Conservation (phyloP, 2,113 vertebrate species). For the Fulica atra region DNA sequence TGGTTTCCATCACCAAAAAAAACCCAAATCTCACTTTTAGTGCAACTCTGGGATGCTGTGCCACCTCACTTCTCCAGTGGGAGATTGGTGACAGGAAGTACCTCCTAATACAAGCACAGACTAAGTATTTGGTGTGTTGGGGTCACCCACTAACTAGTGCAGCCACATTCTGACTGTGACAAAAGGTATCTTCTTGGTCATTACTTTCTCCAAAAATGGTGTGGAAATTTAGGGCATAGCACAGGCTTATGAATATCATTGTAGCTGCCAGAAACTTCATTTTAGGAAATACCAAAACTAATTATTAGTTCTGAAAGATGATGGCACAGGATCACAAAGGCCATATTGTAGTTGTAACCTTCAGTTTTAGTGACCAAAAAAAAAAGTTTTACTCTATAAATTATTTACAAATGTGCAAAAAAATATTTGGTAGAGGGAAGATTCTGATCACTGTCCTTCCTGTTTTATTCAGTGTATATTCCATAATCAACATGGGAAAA, state of each 20-base stretch:
- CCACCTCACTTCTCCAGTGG: not conserved
- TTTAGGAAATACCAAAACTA: rapidly evolving
- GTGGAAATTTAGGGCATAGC: not conserved
- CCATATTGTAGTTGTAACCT: not conserved
- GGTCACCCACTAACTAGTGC: not conserved
- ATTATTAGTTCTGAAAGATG: not conserved
- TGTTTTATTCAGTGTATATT: not conserved
- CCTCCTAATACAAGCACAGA: not conserved
- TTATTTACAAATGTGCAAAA: not conserved
- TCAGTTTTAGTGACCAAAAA: not conserved
- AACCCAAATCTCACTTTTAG: rapidly evolving
- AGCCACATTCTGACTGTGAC: not conserved
- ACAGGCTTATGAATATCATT: not conserved
- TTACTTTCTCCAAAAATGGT: not conserved
- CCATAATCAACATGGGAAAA: not conserved
- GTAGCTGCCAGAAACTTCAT: not conserved
- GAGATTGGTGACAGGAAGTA: not conserved
- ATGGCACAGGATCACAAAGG: not conserved
- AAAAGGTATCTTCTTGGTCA: rapidly evolving
- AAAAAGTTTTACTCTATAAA: not conserved
- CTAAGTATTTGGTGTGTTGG: not conserved
- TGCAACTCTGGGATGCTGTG: not conserved
- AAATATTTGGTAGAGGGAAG: not conserved
- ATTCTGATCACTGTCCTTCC: not conserved
- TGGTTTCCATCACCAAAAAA: not conserved